Evolutionary conservation across 2,888 invertebrate species (phyloP), one percentile per base, ranked within the genome.

Genomic region (Chrysolina haemoptera): DNA sequence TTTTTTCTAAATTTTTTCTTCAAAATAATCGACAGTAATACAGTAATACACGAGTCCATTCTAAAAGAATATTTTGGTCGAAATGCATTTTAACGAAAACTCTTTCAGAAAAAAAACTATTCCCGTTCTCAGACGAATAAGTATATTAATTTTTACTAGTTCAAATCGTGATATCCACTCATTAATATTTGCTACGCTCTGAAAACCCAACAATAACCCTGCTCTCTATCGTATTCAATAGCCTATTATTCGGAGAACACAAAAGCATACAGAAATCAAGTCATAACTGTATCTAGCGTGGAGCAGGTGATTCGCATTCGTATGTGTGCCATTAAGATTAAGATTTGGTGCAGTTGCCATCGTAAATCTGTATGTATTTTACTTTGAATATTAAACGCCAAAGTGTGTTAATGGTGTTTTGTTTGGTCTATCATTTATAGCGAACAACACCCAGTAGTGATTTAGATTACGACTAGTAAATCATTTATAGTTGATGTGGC

Each of bases 311-410:
- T 53, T 53, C 50, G 59, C 59, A 59, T 59, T 59, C 59, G 59
- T 27, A 59, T 59, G 59, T 59, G 27, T 59, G 59, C 27, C 27
- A 59, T 59, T 59, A 59, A 27, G 59, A 59, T 59, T 59, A 27
- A 59, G 59, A 59, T 59, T 59, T 59, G 59, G 59, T 59, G 59
- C 59, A 59, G 14, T 59, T 59, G 59, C 59, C 59, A 59, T 59
- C 59, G 27, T 59, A 59, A 59, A 59, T 59, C 59, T 59, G 59
- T 59, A 59, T 59, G 59, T 59, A 59, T 22, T 59, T 59, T 6
- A 27, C 59, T 59, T 27, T 59, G 59, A 59, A 59, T 59, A 59
- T 59, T 59, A 59, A 59, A 27, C 27, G 27, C 12, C 14, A n/a
- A 22, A 6, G 59, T 27, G 59, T 27, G 59, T 59, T 59, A 27